Evolutionary conservation across 2,888 invertebrate genomes (phyloP), one percentile per base, ranked within the genome.

Genomic region (Aporophyla nigra): DNA sequence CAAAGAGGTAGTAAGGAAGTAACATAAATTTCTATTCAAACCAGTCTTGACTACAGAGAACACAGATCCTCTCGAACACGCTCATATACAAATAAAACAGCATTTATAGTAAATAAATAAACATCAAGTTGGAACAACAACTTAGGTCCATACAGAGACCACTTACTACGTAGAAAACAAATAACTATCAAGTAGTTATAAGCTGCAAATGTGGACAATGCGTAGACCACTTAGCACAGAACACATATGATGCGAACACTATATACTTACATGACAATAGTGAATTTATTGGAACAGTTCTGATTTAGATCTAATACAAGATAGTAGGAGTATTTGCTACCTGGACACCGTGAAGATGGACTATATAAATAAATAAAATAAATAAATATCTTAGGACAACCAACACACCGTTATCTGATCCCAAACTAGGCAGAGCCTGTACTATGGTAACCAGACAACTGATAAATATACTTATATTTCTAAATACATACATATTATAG

Each of bases 11-110:
- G 21, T 53, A 21, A 33, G 58, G 69, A 78, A 68, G 33, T 53
- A 21, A 74, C 43, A 74, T 56, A 2, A n/a, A 77, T 46, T 59
- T 40, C 53, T 53, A 76, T 61, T 69, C 21, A 54, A 78, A 76
- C 68, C 43, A 51, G 67, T 53, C 78, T 76, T 76, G n/a, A n/a
- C 76, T 51, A n/a, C 24, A 24, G 27, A 54, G 9, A 63, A 24
- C 33, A 40, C 40, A 49, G 75, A 75, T 62, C 19, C 24, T 40
- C 51, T 59, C 12, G 46, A 33, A 74, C 46, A 19, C 59, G 19
- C 24, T 53, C 53, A 43, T 19, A 33, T 24, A 49, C 24, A 62
- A 49, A 74, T 40, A 16, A 33, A 74, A 16, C 10, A 53, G 33
- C 27, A 16, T 74, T 27, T 40, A 24, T 40, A 24, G 43, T 27